These are phyloP conservation scores for Tetragonula clypearis DNA, from an alignment of 1,140 invertebrate genomes.

Conservation along the genomic window DNA sequence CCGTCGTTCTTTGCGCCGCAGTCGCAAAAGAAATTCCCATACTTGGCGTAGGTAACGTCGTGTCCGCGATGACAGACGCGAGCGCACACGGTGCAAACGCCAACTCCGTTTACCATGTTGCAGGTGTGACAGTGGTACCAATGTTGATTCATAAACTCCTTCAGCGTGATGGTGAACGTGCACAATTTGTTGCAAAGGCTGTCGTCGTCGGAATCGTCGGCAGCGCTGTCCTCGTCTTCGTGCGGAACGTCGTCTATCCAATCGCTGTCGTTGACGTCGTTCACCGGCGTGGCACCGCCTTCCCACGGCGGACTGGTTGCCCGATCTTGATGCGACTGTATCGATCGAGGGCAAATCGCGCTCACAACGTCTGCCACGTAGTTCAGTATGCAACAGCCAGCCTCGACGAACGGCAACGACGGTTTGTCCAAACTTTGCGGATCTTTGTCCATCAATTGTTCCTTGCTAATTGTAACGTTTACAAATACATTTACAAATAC, in stretches of 20 bases:
- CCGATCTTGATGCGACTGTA: constrained; percentile 79
- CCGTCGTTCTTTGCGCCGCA: constrained; percentile 98
- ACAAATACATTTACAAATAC: constrained; percentile 16
- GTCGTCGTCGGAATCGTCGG: constrained; percentile 98
- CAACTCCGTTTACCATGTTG: constrained; percentile 98
- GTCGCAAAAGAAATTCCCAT: constrained; percentile 99
- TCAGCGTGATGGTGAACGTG: constrained; percentile 97
- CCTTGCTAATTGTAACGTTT: constrained; percentile 64
- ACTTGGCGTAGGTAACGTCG: constrained; percentile 98
- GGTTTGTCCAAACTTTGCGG: constrained; percentile 73
- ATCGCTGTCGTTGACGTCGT: constrained; percentile 90
- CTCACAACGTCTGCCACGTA: constrained; percentile 88
- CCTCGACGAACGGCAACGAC: constrained; percentile 85
- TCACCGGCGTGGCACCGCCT: constrained; percentile 86
- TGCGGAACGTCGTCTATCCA: constrained; percentile 90
- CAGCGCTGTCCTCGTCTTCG: constrained; percentile 95
- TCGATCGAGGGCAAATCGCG: constrained; percentile 82
- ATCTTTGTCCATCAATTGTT: constrained; percentile 77
- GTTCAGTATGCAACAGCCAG: constrained; percentile 89
- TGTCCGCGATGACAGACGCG: constrained; percentile 98
- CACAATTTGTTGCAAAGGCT: constrained; percentile 96
- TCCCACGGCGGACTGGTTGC: constrained; percentile 90
- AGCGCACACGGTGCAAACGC: constrained; percentile 98
- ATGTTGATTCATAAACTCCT: constrained; percentile 99
- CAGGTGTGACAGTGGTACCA: constrained; percentile 99